Evolutionary conservation across 2,113 vertebrate genomes (phyloP).

Genomic region (Bambusicola thoracicus): DNA sequence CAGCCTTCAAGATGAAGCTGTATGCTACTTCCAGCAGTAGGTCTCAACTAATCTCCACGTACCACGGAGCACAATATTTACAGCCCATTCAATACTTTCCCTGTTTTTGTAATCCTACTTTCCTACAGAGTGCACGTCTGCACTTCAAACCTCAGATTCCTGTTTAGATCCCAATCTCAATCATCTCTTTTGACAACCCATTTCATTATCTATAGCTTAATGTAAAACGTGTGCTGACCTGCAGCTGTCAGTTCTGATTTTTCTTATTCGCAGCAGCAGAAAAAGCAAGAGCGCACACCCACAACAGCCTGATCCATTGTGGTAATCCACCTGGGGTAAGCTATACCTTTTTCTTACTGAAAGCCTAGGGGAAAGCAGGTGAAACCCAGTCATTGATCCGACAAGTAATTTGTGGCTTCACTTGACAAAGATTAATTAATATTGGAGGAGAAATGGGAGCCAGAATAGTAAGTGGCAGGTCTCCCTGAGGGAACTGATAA

Average conservation of each 20-base stretch:
- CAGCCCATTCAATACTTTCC: not conserved
- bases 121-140: not conserved
- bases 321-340: not conserved
- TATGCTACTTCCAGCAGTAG: not conserved
- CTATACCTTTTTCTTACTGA: not conserved
- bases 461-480: not conserved
- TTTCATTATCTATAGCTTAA: not conserved
- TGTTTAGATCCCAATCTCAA: not conserved
- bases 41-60: not conserved
- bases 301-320: not conserved
- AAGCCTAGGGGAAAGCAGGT: conserved; percentile 1
- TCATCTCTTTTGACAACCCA: not conserved
- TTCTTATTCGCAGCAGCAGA: not conserved
- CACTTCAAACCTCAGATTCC: not conserved
- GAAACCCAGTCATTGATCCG: conserved; percentile 31
- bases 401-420: conserved; percentile 40
- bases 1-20: not conserved
- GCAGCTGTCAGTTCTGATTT: not conserved
- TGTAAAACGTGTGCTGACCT: not conserved
- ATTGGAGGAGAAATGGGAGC: conserved; percentile 21
- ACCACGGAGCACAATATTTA: not conserved
- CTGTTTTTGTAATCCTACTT: not conserved
- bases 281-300: not conserved
- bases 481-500: not conserved
- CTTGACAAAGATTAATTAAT: conserved; percentile 44